Evolutionary conservation across 1,140 invertebrate species (phyloP).

Genomic region (Ips nitidus): DNA sequence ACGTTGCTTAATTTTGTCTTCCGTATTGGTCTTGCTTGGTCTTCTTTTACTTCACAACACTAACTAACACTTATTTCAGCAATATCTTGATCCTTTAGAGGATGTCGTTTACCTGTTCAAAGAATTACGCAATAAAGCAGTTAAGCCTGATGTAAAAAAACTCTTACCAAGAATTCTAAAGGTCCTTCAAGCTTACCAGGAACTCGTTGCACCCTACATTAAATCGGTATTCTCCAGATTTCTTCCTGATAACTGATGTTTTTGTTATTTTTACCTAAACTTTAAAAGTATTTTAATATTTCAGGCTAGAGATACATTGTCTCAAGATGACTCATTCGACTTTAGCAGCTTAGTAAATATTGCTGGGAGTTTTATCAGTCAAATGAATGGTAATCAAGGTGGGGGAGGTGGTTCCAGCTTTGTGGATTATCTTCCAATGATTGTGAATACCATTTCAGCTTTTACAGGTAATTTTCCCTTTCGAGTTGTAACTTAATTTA

Average conservation of each 20-base stretch:
- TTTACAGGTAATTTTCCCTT: constrained; percentile 25
- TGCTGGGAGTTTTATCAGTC: constrained; percentile 22
- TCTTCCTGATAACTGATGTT: too few species aligned
- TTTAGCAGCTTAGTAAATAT: constrained; percentile 34
- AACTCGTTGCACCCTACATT: not conserved
- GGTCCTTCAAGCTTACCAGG: not conserved
- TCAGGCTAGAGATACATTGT: constrained; percentile 1
- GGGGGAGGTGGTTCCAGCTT: constrained; percentile 18
- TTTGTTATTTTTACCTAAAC: not conserved
- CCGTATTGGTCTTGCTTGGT: not conserved
- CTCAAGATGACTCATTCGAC: constrained; percentile 37
- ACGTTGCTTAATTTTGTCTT: constrained; percentile 1
- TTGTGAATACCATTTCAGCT: constrained; percentile 32
- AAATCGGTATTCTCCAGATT: constrained; percentile 2
- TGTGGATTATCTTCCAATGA: constrained; percentile 34
- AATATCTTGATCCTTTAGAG: constrained; percentile 15
- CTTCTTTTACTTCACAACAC: not conserved
- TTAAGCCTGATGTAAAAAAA: not conserved
- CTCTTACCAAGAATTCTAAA: constrained; percentile 2
- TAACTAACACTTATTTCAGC: constrained; percentile 14
- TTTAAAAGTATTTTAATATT: constrained; percentile 7
- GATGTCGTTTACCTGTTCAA: constrained; percentile 8
- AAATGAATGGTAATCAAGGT: constrained; percentile 3
- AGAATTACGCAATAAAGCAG: constrained; percentile 1
- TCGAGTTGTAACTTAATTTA: too few species aligned